Evolutionary conservation across 2,113 vertebrate species (phyloP).

Genomic region (Hydropotes inermis): DNA sequence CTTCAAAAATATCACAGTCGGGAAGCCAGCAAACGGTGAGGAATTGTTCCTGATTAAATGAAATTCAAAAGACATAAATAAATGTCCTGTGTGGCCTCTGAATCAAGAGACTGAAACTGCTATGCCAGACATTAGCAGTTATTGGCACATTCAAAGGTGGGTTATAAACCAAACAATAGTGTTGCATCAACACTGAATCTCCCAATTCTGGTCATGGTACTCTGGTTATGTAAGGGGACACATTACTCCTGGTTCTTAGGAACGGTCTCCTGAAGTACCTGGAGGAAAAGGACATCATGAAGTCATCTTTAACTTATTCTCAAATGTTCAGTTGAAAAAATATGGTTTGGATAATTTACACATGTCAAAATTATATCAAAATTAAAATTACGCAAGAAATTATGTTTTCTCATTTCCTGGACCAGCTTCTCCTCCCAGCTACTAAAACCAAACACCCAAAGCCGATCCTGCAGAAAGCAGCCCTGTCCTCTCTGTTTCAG

Average conservation of each 20-base stretch:
- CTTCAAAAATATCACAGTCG: not conserved
- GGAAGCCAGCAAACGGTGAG: not conserved
- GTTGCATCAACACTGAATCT: not conserved
- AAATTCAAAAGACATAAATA: not conserved
- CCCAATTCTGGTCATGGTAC: not conserved
- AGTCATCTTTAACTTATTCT: not conserved
- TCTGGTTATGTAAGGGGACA: not conserved
- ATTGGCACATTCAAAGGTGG: not conserved
- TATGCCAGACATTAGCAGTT: not conserved
- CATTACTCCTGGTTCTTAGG: not conserved
- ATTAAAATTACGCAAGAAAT: not conserved
- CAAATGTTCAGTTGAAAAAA: not conserved
- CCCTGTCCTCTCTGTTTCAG: not conserved
- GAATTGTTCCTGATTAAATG: not conserved
- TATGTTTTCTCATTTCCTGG: not conserved
- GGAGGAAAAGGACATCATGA: not conserved
- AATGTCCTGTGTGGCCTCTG: not conserved
- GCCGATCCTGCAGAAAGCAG: not conserved
- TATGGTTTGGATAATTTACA: not conserved
- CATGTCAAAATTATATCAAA: conserved; percentile 7
- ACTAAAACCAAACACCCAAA: not conserved
- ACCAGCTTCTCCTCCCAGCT: not conserved
- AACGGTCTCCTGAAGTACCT: not conserved
- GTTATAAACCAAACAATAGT: not conserved
- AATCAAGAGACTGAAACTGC: not conserved